Evolutionary conservation across 2,888 invertebrate species (phyloP).

Genomic region (Marronus borbonicus): DNA sequence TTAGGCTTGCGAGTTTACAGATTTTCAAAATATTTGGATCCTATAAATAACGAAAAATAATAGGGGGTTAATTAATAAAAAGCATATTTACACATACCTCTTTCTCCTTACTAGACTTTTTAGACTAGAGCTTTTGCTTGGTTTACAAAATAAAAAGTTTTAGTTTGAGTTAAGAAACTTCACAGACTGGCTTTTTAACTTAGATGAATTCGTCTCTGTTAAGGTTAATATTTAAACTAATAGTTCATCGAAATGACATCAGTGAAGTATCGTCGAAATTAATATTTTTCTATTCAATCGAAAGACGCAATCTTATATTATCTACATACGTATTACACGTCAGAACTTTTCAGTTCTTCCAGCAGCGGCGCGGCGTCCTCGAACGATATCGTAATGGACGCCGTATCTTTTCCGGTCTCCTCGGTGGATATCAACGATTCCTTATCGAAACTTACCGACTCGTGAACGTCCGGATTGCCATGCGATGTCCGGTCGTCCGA

Average conservation of each 20-base stretch:
- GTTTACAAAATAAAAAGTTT: too few species aligned
- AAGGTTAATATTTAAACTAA: not conserved
- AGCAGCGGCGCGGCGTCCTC: slow-evolving; percentile 68
- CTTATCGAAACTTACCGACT: slow-evolving; percentile 61
- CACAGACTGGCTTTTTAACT: too few species aligned
- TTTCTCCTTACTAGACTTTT: too few species aligned
- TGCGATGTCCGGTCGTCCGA: slow-evolving; percentile 52
- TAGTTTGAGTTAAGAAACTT: too few species aligned
- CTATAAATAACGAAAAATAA: too few species aligned
- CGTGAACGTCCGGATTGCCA: slow-evolving; percentile 57
- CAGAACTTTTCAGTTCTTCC: slow-evolving; percentile 67
- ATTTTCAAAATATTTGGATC: too few species aligned
- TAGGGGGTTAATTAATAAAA: too few species aligned
- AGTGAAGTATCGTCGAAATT: too few species aligned
- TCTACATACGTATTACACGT: slow-evolving; percentile 63
- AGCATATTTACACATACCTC: too few species aligned
- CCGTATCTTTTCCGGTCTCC: slow-evolving; percentile 54
- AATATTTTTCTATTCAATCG: too few species aligned
- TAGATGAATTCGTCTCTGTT: slow-evolving; percentile 23
- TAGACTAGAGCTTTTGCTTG: too few species aligned
- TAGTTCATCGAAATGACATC: not conserved
- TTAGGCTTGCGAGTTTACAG: too few species aligned
- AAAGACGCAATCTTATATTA: not conserved
- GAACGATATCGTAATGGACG: slow-evolving; percentile 63
- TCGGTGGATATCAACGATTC: slow-evolving; percentile 62